A percentile compares a stretch with the other conserved stretches of the same genome.
Conservation (phyloP, 2,888 invertebrate species). For the Limnephilus lunatus region DNA sequence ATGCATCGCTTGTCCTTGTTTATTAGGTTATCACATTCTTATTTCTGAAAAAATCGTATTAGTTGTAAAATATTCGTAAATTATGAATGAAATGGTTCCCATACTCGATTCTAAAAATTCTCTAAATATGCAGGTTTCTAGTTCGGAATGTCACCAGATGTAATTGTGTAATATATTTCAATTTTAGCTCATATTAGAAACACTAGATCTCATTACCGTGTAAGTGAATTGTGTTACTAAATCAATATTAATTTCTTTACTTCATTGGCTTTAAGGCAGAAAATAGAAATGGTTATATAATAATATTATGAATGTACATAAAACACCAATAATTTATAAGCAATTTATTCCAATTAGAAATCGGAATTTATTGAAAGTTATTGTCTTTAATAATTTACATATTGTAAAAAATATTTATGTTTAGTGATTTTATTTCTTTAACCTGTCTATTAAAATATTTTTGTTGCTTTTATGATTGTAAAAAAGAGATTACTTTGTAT, state of each 20-base stretch:
- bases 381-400: constrained; percentile 35
- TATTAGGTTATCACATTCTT: not conserved
- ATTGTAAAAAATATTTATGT: constrained; percentile 56
- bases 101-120: not conserved
- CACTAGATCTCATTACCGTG: constrained; percentile 64
- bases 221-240: constrained; percentile 54
- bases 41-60: not conserved
- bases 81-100: not conserved
- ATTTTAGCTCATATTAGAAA: constrained; percentile 61
- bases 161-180: constrained; percentile 46
- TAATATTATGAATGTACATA: constrained; percentile 31
- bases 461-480: constrained; percentile 30
- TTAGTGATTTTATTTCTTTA: constrained; percentile 55
- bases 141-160: constrained; percentile 40
- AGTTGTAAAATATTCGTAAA: not conserved
- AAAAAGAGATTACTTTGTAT: constrained; percentile 48
- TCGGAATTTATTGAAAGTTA: constrained; percentile 42
- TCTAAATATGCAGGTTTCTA: not conserved
- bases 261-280: constrained; percentile 41
- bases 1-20: not conserved
- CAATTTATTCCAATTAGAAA: constrained; percentile 49
- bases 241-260: constrained; percentile 36
- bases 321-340: constrained; percentile 47
- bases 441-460: constrained; percentile 39
- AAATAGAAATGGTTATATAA: constrained; percentile 23